Evolutionary conservation across 1,140 invertebrate genomes (phyloP).

Genomic region (Panagrolaimus sp.): DNA sequence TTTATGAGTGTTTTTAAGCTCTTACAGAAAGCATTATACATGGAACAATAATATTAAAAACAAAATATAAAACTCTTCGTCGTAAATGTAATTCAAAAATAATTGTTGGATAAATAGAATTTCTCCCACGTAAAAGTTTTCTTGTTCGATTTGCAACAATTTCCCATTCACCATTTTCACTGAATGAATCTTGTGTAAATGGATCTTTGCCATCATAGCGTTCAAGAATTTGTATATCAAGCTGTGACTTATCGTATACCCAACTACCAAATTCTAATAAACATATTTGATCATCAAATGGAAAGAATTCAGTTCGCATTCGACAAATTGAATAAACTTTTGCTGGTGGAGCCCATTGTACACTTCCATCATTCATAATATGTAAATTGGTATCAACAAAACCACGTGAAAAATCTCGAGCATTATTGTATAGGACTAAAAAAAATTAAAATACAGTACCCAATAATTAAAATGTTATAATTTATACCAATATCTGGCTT

Average conservation of each 20-base stretch:
- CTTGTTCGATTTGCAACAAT: slow-evolving; percentile 29
- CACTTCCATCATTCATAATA: slow-evolving; percentile 20
- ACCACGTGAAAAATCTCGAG: slow-evolving; percentile 30
- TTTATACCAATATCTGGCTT: slow-evolving; percentile 31
- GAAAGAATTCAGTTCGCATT: slow-evolving; percentile 61
- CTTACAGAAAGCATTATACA: slow-evolving; percentile 61
- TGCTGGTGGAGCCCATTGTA: slow-evolving; percentile 37
- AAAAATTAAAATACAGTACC: slow-evolving; percentile 7
- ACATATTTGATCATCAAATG: slow-evolving; percentile 60
- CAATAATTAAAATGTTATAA: neutral
- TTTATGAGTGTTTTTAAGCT: neutral
- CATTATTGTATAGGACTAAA: slow-evolving; percentile 20
- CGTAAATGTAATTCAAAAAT: slow-evolving; percentile 53
- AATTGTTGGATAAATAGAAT: slow-evolving; percentile 23
- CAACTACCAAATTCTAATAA: slow-evolving; percentile 74
- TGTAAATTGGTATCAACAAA: slow-evolving; percentile 37
- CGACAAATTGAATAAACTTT: slow-evolving; percentile 53
- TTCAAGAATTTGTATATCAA: slow-evolving; percentile 29
- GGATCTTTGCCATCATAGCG: slow-evolving; percentile 31
- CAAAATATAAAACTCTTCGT: slow-evolving; percentile 76
- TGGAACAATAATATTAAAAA: slow-evolving; percentile 80
- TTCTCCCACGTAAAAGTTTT: slow-evolving; percentile 15
- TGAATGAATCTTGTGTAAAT: slow-evolving; percentile 32
- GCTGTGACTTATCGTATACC: slow-evolving; percentile 71
- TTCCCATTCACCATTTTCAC: slow-evolving; percentile 39